Conservation (phyloP, 2,113 vertebrate species). For the Prietella phreatophila region DNA sequence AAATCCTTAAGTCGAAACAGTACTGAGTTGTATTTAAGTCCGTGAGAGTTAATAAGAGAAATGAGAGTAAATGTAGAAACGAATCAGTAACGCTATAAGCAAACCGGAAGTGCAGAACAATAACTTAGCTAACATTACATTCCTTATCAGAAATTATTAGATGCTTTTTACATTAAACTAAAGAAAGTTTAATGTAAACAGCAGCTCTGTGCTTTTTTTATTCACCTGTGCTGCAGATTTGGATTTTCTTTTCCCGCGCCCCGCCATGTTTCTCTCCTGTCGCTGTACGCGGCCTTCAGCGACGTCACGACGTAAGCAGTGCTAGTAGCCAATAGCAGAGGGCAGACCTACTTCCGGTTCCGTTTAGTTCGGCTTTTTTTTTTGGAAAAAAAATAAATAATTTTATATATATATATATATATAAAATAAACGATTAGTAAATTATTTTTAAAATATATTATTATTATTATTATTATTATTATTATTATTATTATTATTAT, state of each 20-base stretch:
- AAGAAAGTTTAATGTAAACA: background rate
- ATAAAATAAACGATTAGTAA: no score
- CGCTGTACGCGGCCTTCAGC: background rate
- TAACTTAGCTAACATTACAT: background rate
- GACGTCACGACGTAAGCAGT: slow-evolving; percentile 14
- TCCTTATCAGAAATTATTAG: background rate
- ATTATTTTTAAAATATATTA: no score
- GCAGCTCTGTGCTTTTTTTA: background rate
- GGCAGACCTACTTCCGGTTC: background rate
- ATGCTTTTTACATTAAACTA: background rate
- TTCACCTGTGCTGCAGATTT: slow-evolving; percentile 31
- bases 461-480: no score
- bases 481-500: no score
- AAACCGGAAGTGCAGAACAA: background rate
- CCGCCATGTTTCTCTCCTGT: slow-evolving; percentile 30
- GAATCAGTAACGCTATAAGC: background rate
- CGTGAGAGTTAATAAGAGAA: background rate
- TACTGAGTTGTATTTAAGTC: background rate
- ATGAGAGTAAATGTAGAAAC: background rate
- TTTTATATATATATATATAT: no score
- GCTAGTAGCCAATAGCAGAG: background rate
- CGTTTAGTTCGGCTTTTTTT: background rate
- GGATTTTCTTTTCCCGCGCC: slow-evolving; percentile 44
- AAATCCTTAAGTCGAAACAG: background rate
- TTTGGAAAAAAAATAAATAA: no score